A percentile compares a stretch with the other conserved stretches of the same genome.
Evolutionary conservation across 2,888 invertebrate species (phyloP).

Genomic region (Nephrotoma flavescens): DNA sequence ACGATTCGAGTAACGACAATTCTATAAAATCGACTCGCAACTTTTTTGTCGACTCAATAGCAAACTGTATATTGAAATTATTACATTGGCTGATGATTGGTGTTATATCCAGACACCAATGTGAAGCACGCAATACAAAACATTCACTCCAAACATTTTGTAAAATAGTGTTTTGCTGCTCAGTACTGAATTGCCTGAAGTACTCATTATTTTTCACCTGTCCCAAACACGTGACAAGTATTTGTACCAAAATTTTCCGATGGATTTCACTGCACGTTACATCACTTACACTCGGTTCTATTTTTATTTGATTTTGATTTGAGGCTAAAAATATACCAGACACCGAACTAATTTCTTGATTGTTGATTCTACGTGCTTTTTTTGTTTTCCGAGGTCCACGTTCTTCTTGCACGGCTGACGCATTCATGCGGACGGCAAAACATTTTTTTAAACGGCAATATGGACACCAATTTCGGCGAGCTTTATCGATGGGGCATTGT

Average conservation of each 20-base stretch:
- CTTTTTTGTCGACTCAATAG: conserved; percentile 29
- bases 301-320: not conserved
- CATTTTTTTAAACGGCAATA: conserved; percentile 68
- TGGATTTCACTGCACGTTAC: conserved; percentile 20
- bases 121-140: conserved; percentile 40
- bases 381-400: conserved; percentile 51
- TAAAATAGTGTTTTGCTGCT: conserved; percentile 41
- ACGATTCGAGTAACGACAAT: conserved; percentile 34
- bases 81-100: conserved; percentile 25
- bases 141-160: conserved; percentile 41
- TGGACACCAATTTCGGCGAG: conserved; percentile 77
- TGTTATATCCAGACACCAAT: conserved; percentile 38
- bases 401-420: conserved; percentile 69
- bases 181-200: conserved; percentile 34
- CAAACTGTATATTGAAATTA: conserved; percentile 24
- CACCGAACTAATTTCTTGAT: not conserved
- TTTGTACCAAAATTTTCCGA: conserved; percentile 43
- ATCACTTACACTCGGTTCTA: conserved; percentile 6
- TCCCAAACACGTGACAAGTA: conserved; percentile 40
- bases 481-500: conserved; percentile 62
- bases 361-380: not conserved
- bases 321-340: not conserved
- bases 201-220: conserved; percentile 39
- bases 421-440: conserved; percentile 63
- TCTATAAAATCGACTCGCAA: conserved; percentile 35